Evolutionary conservation across 2,888 invertebrate genomes (phyloP).

Genomic region (Eristalinus aeneus): DNA sequence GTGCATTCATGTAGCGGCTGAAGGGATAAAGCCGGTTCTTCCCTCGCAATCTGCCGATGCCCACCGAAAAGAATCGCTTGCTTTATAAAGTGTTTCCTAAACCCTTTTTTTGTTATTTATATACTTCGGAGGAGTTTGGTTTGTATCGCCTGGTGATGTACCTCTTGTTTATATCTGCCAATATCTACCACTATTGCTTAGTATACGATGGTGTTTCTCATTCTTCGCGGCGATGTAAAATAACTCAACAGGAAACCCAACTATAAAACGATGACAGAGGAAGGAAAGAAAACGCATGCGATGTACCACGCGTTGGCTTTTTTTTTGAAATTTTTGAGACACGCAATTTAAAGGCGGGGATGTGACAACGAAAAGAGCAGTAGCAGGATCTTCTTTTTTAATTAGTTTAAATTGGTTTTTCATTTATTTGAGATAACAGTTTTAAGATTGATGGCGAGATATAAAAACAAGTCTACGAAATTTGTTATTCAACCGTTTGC

Average conservation of each 20-base stretch:
- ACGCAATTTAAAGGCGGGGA: conserved; percentile 59
- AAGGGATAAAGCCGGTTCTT: conserved; percentile 40
- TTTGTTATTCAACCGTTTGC: too few species aligned
- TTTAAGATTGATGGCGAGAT: conserved; percentile 9
- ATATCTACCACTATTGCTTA: conserved; percentile 52
- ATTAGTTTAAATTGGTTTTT: conserved; percentile 39
- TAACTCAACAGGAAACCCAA: conserved; percentile 52
- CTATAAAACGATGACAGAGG: not conserved
- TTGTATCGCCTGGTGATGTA: conserved; percentile 59
- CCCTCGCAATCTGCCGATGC: not conserved
- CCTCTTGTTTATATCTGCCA: conserved; percentile 55
- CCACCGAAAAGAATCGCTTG: conserved; percentile 30
- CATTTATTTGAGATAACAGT: not conserved
- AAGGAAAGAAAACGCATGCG: conserved; percentile 21
- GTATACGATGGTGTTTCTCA: conserved; percentile 5
- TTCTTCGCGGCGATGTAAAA: conserved; percentile 19
- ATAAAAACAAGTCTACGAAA: not conserved
- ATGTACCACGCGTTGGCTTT: conserved; percentile 61
- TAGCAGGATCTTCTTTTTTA: conserved; percentile 47
- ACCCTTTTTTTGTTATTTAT: conserved; percentile 72
- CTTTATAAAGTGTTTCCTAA: conserved; percentile 72
- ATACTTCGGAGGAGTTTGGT: conserved; percentile 68
- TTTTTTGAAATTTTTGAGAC: conserved; percentile 56
- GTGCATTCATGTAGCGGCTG: not conserved
- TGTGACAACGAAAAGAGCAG: conserved; percentile 26